These are phyloP conservation scores for Bombyx huttoni DNA, from an alignment of 2,888 invertebrate genomes.

Conservation along the genomic window DNA sequence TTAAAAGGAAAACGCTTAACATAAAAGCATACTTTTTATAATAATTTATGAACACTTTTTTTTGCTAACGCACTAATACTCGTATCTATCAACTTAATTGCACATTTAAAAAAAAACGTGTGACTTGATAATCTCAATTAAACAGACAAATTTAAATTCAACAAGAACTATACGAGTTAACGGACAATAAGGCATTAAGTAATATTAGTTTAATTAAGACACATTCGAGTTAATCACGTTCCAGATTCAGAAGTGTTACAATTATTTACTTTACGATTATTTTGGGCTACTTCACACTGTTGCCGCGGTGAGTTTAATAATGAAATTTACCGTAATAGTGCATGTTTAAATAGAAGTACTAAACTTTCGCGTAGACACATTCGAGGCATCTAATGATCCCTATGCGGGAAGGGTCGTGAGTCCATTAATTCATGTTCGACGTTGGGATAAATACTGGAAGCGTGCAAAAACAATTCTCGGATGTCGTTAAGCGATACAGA, in stretches of 20 bases:
- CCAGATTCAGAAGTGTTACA: neutral
- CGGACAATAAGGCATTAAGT: neutral
- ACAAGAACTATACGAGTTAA: neutral
- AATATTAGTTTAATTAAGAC: neutral
- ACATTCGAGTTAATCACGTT: neutral
- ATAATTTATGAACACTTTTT: too few species aligned
- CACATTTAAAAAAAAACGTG: too few species aligned
- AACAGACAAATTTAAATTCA: neutral
- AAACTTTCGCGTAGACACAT: constrained; percentile 12
- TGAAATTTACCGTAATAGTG: constrained; percentile 11
- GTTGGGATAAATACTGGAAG: constrained; percentile 14
- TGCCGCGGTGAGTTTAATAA: neutral
- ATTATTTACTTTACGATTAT: neutral
- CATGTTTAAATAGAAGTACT: constrained; percentile 9
- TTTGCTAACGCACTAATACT: too few species aligned
- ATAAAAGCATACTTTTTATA: too few species aligned
- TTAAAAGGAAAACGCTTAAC: too few species aligned
- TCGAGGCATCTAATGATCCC: constrained; percentile 1
- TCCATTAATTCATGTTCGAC: constrained; percentile 12
- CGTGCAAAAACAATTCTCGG: constrained; percentile 1
- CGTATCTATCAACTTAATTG: too few species aligned
- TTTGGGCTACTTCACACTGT: neutral
- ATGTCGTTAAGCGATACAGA: neutral
- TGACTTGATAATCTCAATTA: neutral
- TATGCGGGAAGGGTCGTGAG: constrained; percentile 11